Base-by-base conservation (phyloP, 1,140 invertebrate species). In the Trypoxylus dichotomus region DNA sequence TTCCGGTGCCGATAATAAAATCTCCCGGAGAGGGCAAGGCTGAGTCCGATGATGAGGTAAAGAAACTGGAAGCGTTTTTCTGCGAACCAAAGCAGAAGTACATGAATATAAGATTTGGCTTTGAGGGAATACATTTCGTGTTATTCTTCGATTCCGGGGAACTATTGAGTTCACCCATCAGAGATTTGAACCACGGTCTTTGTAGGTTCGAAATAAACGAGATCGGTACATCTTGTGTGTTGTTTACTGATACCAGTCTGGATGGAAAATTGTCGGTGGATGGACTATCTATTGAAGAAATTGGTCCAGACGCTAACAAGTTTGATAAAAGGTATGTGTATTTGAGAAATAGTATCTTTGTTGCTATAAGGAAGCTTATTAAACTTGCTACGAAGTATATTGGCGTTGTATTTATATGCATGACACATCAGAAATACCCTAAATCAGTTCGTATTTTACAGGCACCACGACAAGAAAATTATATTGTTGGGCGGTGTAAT, bases 91-190 rank as follows among this genome's bases (percentile, higher is more conserved):
- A 92, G 75, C 86, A 89, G 72, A 91, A 90, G 79, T 90, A 91
- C 79, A 82, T 90, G 1, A 87, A 84, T 75, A 86, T 86, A 76
- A 91, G 91, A 79, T 88, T 93, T 77, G 89, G 88, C 7, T 85
- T 94, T 29, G 93, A 95, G 81, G 92, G 92, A 25, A 77, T 94
- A 1, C 90, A 92, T 80, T 77, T 95, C 1, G 91, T 90, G 82
- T 85, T 95, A 2, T 94, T 92, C 83, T 92, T 91, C 43, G 93
- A 94, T 81, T 90, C 91, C 75, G 92, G 94, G 78, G 93, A 94
- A 85, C 89, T 93, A 1, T 83, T 94, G 10, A 94, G 92, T 85
- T 94, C 93, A 2, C 93, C 93, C 1, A 91, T 93, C 1, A 87
- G 93, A 15, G 93, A 94, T 82, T 83, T 92, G 77, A 93, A 92